Evolutionary conservation across 2,113 vertebrate genomes (phyloP), one percentile per base, ranked within the genome.

Genomic region (Megalops atlanticus): DNA sequence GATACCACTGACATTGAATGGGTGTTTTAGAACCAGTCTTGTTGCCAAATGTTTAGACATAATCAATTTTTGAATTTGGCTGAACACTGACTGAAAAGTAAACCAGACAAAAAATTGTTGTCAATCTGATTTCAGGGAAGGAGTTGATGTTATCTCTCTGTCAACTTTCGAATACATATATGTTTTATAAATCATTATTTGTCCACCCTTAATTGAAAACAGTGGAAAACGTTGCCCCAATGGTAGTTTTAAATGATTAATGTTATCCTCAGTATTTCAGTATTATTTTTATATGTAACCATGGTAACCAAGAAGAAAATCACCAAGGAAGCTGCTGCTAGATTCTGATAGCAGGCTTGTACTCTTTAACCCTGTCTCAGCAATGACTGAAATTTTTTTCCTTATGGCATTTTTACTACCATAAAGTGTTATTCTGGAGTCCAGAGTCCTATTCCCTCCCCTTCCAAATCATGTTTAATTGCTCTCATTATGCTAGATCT

Each of bases 401-500:
- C 72, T 70, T 16, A 40, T 79, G 85, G 45, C 16, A 43, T 77
- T 81, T 80, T 79, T 78, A 78, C 77, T 81, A 76, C 81, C 77
- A 83, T 74, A 74, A 73, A 43, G 39, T 72, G n/a, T 83, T 58
- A 70, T 80, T 86, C 78, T 76, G 82, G 82, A 84, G 84, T 85
- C 78, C 85, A 83, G 52, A 79, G 79, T 83, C 77, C 80, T n/a
- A 1, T 18, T 36, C 54, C 16, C 72, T 40, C 41, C 27, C 64
- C 36, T 40, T 71, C 64, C 43, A 35, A 82, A 40, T 85, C 75
- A 16, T 84, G 76, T 31, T 47, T 16, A 78, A 71, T 91, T 91
- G 86, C 88, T 82, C 58, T 84, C 83, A 88, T 64, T 82, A 36
- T 87, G 64, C 74, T 78, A 83, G 81, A 82, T 84, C 85, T 79